Percentiles rank a stretch among this genome's conserved stretches.
These are phyloP conservation scores for Formicarius rufipectus DNA, from an alignment of 2,113 vertebrate species.

Conservation along the genomic window DNA sequence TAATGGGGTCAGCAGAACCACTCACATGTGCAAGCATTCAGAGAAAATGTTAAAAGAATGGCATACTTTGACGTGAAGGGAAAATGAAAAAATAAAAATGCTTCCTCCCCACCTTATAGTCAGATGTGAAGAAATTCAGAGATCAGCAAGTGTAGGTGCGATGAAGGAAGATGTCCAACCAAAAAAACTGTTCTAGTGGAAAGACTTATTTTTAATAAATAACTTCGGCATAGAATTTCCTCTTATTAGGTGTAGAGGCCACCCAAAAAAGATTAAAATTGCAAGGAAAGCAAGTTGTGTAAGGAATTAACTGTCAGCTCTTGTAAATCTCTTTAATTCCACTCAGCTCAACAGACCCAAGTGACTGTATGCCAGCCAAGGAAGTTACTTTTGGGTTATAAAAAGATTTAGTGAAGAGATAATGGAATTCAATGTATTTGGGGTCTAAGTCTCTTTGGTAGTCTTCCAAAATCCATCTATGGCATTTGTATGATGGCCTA, in stretches of 20 bases:
- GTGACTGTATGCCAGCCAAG: background rate
- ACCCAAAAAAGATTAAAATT: background rate
- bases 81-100: background rate
- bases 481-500: background rate
- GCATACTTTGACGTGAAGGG: background rate
- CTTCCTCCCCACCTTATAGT: accelerated
- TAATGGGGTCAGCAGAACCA: background rate
- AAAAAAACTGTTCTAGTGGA: background rate
- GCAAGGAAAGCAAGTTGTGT: background rate
- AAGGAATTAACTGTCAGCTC: background rate
- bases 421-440: background rate
- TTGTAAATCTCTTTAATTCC: background rate
- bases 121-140: background rate
- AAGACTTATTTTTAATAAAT: background rate
- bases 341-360: background rate
- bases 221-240: background rate
- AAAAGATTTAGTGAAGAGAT: background rate
- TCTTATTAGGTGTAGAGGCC: background rate
- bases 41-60: background rate
- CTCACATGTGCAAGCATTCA: background rate
- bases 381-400: background rate
- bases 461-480: background rate
- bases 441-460: background rate
- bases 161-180: background rate
- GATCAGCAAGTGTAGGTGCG: background rate